A percentile compares a stretch with the other conserved stretches of the same genome.
These are phyloP conservation scores for Hylomyscus alleni DNA, from an alignment of 2,797 vertebrate genomes.

Conservation along the genomic window DNA sequence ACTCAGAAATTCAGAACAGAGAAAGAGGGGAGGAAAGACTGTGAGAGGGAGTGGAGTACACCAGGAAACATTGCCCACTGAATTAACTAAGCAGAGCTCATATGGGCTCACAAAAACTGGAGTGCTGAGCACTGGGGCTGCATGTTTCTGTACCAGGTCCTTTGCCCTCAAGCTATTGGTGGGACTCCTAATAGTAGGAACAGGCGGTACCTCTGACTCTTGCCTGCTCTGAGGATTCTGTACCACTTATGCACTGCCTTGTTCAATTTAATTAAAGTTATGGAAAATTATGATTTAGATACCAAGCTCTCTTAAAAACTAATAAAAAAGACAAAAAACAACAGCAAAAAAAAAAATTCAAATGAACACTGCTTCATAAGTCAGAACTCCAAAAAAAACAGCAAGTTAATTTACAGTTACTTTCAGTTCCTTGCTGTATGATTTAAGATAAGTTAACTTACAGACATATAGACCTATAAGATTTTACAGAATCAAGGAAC, in stretches of 20 bases:
- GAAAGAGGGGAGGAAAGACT: neutral
- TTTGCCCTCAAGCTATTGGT: neutral
- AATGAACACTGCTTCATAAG: neutral
- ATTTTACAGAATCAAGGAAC: neutral
- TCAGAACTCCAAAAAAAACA: slow-evolving; percentile 49
- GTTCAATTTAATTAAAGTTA: neutral
- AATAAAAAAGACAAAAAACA: neutral
- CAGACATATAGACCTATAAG: neutral
- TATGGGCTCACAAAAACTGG: neutral
- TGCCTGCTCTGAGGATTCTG: neutral
- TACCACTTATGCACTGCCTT: too few species aligned
- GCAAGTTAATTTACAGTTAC: slow-evolving; percentile 12
- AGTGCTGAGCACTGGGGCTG: neutral
- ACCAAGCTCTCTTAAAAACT: neutral
- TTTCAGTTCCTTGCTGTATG: slow-evolving; percentile 55
- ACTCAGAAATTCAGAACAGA: neutral
- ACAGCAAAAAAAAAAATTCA: neutral
- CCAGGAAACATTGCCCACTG: neutral
- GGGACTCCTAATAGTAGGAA: too few species aligned
- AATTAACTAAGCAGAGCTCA: neutral
- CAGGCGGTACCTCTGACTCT: neutral
- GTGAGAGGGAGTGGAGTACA: neutral
- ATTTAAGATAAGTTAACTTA: slow-evolving; percentile 47
- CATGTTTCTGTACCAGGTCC: neutral
- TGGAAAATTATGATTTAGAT: slow-evolving; percentile 33